A percentile compares a stretch with the other conserved stretches of the same genome.
phyloP scores from a whole-genome alignment of 2,113 vertebrate species.

The Gopherus evgoodei region DNA sequence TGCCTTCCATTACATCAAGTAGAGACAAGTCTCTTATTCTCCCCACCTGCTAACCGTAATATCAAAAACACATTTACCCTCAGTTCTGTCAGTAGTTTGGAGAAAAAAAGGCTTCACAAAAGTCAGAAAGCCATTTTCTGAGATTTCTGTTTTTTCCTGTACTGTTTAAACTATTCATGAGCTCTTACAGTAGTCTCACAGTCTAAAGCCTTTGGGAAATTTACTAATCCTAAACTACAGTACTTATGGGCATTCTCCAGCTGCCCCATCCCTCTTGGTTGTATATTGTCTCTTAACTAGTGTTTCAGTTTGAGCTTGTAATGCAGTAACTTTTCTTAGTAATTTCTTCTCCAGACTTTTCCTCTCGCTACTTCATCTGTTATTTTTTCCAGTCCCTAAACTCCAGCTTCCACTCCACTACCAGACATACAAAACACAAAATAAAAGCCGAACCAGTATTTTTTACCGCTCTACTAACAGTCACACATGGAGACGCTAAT shows the following conservation, averaged over 20 bases:
- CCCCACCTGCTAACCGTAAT: neutral
- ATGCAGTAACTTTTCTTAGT: neutral
- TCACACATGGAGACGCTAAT: neutral
- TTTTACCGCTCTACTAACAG: neutral
- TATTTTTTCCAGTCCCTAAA: neutral
- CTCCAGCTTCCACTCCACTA: neutral
- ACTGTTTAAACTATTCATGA: slow-evolving; percentile 9
- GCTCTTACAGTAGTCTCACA: neutral
- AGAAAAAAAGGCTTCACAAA: neutral
- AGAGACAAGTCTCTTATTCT: neutral
- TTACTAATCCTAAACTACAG: slow-evolving; percentile 26
- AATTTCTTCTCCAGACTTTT: neutral
- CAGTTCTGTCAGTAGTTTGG: neutral
- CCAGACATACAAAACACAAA: neutral
- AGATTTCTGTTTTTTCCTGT: neutral
- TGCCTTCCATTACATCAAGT: rapidly evolving
- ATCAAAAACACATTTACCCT: neutral
- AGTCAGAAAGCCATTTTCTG: neutral
- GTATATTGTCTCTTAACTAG: slow-evolving; percentile 1
- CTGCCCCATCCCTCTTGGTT: slow-evolving; percentile 13
- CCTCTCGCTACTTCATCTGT: neutral
- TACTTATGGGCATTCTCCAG: neutral
- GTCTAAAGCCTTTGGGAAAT: neutral
- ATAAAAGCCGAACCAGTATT: neutral
- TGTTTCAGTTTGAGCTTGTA: neutral